Base-by-base conservation (phyloP, 1,140 invertebrate species). In the Sinonovacula constricta region DNA sequence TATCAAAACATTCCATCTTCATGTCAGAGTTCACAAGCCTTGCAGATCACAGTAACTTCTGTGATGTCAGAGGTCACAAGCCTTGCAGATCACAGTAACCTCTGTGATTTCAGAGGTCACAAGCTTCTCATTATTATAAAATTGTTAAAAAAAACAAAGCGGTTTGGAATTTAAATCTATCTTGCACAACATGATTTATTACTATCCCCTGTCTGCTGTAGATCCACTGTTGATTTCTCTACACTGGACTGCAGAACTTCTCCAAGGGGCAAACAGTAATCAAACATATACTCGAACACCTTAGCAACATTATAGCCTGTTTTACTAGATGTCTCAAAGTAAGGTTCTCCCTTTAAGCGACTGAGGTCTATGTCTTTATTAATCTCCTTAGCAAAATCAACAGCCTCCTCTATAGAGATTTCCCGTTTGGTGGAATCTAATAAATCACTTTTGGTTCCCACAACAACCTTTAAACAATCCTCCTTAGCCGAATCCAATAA, bases 281-380 rank as follows among this genome's bases (percentile, higher is more conserved):
- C 75, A 68, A 91, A 91, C 30, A 91, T 86, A 80, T 85, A 91
- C 66, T 92, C 89, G 85, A 92, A 91, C 63, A 91, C 83, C 31
- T 88, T 83, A 12, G 85, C 79, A 3, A 92, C 89, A 74, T 89
- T 88, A 7, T 86, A 45, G 24, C 89, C 90, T 36, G 78, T 85
- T 33, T 87, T 79, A 81, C 90, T 91, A 7, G 91, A 91, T 0
- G 91, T 91, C 75, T 92, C 91, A 84, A 91, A 92, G 77, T 90
- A 91, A 3, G 90, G 90, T 1, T 88, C 79, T 10, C 69, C 57
- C 7, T 80, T 70, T 12, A 85, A 39, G 74, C 81, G 82, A n/a
- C 45, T 68, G 3, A 84, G 14, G 36, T 88, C 82, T 3, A 88
- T 74, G 33, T 85, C 71, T 36, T 83, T 77, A 56, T 91, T 91